phyloP scores from a whole-genome alignment of 2,888 invertebrate genomes.

The Drosophila aldrichi region DNA sequence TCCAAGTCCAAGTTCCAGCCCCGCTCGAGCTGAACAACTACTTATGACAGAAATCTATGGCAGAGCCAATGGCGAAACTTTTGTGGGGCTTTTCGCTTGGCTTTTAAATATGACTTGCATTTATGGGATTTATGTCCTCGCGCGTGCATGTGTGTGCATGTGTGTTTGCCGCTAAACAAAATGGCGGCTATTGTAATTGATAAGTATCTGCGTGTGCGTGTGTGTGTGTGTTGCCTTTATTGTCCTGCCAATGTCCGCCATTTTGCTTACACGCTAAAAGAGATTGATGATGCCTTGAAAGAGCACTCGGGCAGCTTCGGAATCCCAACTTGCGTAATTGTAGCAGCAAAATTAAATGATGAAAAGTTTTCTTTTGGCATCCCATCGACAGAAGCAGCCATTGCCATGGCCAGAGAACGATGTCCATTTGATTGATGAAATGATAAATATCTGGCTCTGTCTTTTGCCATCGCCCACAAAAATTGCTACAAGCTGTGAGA shows the following conservation, averaged over 20 bases:
- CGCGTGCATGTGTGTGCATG: constrained; percentile 4
- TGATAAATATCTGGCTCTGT: constrained; percentile 77
- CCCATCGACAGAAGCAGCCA: constrained; percentile 12
- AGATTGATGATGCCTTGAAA: constrained; percentile 81
- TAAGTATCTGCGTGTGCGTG: constrained; percentile 53
- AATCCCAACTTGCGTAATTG: constrained; percentile 67
- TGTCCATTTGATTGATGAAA: constrained; percentile 78
- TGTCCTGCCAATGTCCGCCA: constrained; percentile 61
- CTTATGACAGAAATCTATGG: constrained; percentile 61
- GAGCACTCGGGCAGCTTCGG: constrained; percentile 44
- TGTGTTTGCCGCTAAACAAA: constrained; percentile 41
- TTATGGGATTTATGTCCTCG: constrained; percentile 70
- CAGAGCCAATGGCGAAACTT: constrained; percentile 65
- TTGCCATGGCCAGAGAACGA: constrained; percentile 17
- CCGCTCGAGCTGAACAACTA: constrained; percentile 34
- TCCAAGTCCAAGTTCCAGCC: constrained; percentile 28
- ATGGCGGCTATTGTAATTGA: constrained; percentile 78
- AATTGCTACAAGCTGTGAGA: constrained; percentile 55
- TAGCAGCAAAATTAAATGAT: constrained; percentile 72
- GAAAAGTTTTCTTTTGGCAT: constrained; percentile 70
- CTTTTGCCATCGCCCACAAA: constrained; percentile 38
- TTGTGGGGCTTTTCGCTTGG: constrained; percentile 57
- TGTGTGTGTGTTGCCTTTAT: constrained; percentile 37
- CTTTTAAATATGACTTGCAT: constrained; percentile 81
- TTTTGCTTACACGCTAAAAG: constrained; percentile 72